Conservation (phyloP, 2,888 invertebrate species). For the Odontothrips loti region DNA sequence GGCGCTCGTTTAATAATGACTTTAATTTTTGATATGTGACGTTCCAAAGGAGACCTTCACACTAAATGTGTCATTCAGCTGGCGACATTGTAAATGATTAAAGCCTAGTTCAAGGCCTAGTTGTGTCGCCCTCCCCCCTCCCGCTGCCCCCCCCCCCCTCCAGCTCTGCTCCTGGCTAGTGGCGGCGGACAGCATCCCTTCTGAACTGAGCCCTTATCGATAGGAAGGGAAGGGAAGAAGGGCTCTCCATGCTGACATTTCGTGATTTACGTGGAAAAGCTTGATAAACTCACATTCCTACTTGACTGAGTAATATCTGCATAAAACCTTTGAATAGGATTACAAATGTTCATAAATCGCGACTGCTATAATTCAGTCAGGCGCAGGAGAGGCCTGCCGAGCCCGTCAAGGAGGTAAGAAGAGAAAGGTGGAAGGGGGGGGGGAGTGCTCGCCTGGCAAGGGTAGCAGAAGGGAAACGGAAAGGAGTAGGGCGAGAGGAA, state of each 20-base stretch:
- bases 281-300: constrained; percentile 51
- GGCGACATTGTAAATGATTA: too few species aligned
- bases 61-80: too few species aligned
- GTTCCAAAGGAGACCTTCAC: neutral
- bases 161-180: neutral
- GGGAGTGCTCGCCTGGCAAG: too few species aligned
- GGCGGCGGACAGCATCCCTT: neutral
- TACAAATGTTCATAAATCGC: constrained; percentile 52
- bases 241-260: neutral
- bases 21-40: too few species aligned
- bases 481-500: neutral
- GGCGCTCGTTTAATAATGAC: too few species aligned
- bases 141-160: neutral
- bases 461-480: neutral
- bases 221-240: neutral
- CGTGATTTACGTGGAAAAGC: constrained; percentile 22
- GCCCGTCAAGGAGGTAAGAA: constrained; percentile 29
- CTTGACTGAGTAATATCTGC: constrained; percentile 52
- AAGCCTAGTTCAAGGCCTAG: too few species aligned
- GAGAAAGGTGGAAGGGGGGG: constrained; percentile 27
- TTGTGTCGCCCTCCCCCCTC: neutral
- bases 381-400: constrained; percentile 35
- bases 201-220: constrained; percentile 5
- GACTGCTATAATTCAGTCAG: constrained; percentile 50
- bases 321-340: constrained; percentile 52